Evolutionary conservation across 2,113 vertebrate genomes (phyloP).

Genomic region (Sinocyclocheilus rhinocerous): DNA sequence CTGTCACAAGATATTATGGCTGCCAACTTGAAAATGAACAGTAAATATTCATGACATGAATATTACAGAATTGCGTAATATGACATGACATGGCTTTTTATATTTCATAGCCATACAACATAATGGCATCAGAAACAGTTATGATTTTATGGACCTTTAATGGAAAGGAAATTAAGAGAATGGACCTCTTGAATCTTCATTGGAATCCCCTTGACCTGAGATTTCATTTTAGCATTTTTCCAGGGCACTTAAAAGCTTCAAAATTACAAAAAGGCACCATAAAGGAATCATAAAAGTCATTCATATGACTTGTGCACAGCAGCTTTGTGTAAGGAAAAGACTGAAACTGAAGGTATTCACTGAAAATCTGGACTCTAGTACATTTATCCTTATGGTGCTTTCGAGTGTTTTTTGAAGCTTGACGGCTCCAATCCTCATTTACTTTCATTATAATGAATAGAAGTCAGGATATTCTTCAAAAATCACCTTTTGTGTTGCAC

Average conservation of each 20-base stretch:
- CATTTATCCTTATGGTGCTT: too few relatives aligned
- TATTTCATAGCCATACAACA: neutral
- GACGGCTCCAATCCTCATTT: too few relatives aligned
- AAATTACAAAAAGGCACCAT: neutral
- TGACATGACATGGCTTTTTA: neutral
- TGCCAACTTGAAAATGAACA: constrained; percentile 11
- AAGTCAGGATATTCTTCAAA: too few relatives aligned
- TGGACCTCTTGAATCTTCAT: neutral
- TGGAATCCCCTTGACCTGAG: neutral
- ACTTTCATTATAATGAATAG: too few relatives aligned
- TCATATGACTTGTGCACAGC: neutral
- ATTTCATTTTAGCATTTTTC: neutral
- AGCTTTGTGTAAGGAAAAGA: neutral
- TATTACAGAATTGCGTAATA: too few relatives aligned
- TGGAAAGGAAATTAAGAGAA: neutral
- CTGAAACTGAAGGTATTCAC: neutral
- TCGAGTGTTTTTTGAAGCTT: too few relatives aligned
- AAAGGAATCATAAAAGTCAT: neutral
- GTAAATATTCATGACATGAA: neutral
- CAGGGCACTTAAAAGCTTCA: neutral
- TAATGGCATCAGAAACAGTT: neutral
- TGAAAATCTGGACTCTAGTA: neutral
- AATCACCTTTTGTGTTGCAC: too few relatives aligned
- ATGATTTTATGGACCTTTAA: neutral
- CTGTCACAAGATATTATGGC: neutral